A percentile compares a stretch with the other conserved stretches of the same genome.
Conservation (phyloP, 2,888 invertebrate species). For the Folsomia manolachei region DNA sequence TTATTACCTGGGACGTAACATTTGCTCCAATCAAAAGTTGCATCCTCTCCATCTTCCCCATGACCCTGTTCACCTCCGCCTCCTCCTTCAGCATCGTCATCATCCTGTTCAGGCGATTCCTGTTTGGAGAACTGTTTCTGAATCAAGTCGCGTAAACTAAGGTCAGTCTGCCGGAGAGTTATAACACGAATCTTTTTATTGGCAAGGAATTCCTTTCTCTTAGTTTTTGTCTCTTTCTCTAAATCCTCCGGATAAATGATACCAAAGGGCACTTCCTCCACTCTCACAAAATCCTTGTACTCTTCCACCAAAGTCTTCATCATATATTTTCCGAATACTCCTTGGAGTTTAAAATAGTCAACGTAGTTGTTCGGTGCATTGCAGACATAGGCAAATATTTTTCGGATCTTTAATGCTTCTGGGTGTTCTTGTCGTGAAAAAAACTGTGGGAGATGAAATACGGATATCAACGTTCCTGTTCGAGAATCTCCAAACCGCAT, state of each 20-base stretch:
- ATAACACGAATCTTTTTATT: slow-evolving; percentile 25
- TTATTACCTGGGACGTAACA: slow-evolving; percentile 6
- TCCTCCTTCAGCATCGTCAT: slow-evolving; percentile 10
- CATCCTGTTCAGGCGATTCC: background rate
- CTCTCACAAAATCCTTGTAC: slow-evolving; percentile 19
- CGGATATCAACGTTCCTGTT: slow-evolving; percentile 34
- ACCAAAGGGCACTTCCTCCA: slow-evolving; percentile 18
- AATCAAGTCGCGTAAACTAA: slow-evolving; percentile 19
- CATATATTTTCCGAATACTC: slow-evolving; percentile 30
- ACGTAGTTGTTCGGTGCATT: slow-evolving; percentile 18
- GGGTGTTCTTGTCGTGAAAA: slow-evolving; percentile 52
- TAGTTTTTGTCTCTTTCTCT: slow-evolving; percentile 15
- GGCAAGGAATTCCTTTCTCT: slow-evolving; percentile 8
- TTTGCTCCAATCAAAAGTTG: slow-evolving; percentile 5
- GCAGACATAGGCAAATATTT: slow-evolving; percentile 23
- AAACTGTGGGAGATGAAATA: slow-evolving; percentile 65
- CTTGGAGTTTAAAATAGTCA: slow-evolving; percentile 22
- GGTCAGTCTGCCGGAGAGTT: slow-evolving; percentile 15
- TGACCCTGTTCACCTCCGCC: background rate
- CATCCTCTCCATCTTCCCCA: slow-evolving; percentile 13
- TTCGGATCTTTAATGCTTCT: slow-evolving; percentile 17
- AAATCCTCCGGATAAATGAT: slow-evolving; percentile 24
- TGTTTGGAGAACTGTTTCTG: background rate
- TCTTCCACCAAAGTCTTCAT: slow-evolving; percentile 19
- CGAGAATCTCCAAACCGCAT: slow-evolving; percentile 37